phyloP scores from a whole-genome alignment of 1,140 invertebrate genomes.

The Rhopalosiphum padi region DNA sequence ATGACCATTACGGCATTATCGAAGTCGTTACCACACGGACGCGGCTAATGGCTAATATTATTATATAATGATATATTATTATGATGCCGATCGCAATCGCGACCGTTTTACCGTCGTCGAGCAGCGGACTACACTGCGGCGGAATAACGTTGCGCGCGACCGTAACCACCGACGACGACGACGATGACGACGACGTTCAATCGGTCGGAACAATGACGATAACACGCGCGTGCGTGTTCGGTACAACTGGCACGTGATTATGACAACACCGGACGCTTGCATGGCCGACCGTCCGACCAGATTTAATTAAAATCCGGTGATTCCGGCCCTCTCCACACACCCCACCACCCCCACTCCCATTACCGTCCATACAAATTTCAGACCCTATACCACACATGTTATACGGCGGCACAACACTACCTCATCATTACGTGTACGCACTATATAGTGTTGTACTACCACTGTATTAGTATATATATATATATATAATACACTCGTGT shows the following conservation, averaged over 20 bases:
- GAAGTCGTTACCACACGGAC: background rate
- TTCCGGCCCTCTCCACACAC: background rate
- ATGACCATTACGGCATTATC: background rate
- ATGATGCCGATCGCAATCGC: background rate
- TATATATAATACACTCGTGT: too few species aligned
- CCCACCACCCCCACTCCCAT: too few species aligned
- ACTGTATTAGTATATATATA: too few species aligned
- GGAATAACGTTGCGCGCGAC: background rate
- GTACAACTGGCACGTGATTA: background rate
- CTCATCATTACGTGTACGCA: background rate
- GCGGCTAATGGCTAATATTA: background rate
- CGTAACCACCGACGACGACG: background rate
- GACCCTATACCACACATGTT: background rate
- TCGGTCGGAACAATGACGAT: slow-evolving; percentile 20
- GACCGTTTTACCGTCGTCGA: background rate
- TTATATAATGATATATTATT: background rate
- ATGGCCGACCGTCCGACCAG: background rate
- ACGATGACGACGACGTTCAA: background rate
- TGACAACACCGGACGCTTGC: background rate
- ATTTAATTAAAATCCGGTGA: slow-evolving; percentile 39
- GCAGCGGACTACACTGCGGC: background rate
- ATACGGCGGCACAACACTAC: background rate
- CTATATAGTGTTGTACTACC: background rate
- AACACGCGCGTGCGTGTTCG: background rate
- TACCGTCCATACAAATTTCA: background rate